Evolutionary conservation across 23 tunicate species (phyloP).

Genomic region (Oikopleura vanhoeffeni): DNA sequence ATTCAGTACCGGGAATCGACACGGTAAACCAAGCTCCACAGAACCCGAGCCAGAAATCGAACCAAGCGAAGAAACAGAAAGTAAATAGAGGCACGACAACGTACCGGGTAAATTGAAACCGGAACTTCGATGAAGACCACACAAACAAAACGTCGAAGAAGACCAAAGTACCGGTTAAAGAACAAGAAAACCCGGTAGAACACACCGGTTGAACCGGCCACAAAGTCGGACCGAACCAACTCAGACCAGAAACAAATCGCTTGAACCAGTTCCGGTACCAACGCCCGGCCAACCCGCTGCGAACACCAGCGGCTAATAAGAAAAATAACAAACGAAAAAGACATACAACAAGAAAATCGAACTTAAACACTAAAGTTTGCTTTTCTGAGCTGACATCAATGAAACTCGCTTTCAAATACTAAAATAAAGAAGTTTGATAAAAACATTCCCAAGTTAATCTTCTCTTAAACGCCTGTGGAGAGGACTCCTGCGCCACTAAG

Average conservation of each 20-base stretch:
- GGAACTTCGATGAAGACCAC: constrained; percentile 20
- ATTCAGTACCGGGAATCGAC: neutral
- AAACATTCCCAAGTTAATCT: too few species aligned
- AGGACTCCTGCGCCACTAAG: too few species aligned
- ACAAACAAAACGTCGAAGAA: neutral
- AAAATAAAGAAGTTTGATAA: too few species aligned
- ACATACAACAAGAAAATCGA: neutral
- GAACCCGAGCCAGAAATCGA: neutral
- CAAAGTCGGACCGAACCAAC: neutral
- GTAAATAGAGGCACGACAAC: too few species aligned
- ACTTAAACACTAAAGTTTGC: too few species aligned
- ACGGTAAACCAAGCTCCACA: neutral
- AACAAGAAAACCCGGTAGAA: neutral
- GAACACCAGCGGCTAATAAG: neutral
- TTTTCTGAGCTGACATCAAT: too few species aligned
- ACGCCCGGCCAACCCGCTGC: neutral
- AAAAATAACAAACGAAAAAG: neutral
- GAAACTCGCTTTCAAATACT: too few species aligned
- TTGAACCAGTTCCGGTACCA: neutral
- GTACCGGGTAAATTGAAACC: constrained; percentile 28
- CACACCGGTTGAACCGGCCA: neutral
- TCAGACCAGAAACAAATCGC: neutral
- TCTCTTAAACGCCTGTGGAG: too few species aligned
- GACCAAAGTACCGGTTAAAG: neutral
- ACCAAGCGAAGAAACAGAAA: neutral